Conservation (phyloP, 2,797 vertebrate species). For the Pseudomugil gertrudae region DNA sequence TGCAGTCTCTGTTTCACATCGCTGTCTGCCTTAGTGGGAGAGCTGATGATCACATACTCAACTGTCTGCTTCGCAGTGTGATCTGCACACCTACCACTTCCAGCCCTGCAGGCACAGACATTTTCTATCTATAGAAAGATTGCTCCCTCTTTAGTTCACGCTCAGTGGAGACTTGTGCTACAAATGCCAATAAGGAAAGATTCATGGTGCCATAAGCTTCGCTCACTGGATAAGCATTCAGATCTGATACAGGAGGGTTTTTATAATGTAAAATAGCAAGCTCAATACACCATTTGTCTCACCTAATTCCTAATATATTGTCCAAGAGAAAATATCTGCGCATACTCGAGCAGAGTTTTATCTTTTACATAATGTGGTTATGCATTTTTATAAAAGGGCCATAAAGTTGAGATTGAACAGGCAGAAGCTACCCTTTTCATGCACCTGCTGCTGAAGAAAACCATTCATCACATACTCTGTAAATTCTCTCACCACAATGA, state of each 20-base stretch:
- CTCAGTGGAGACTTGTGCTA: slow-evolving; percentile 36
- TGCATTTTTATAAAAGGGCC: slow-evolving; percentile 27
- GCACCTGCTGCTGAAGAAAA: slow-evolving; percentile 51
- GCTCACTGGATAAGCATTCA: slow-evolving; percentile 24
- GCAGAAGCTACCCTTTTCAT: slow-evolving; percentile 38
- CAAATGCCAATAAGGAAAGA: slow-evolving; percentile 50
- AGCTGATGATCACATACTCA: slow-evolving; percentile 55
- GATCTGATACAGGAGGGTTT: slow-evolving; percentile 25
- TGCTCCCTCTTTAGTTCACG: slow-evolving; percentile 39
- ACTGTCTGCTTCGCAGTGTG: slow-evolving; percentile 38
- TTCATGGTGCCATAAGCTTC: slow-evolving; percentile 28
- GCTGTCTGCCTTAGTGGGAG: slow-evolving; percentile 44
- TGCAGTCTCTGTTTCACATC: slow-evolving; percentile 47
- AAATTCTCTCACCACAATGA: slow-evolving; percentile 56
- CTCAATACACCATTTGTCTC: slow-evolving; percentile 52
- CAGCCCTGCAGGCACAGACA: slow-evolving; percentile 54
- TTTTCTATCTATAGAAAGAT: slow-evolving; percentile 52
- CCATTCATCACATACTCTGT: slow-evolving; percentile 57
- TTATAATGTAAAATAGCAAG: slow-evolving; percentile 29
- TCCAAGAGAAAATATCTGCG: slow-evolving; percentile 41
- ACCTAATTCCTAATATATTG: slow-evolving; percentile 32
- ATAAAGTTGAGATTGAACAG: slow-evolving; percentile 44
- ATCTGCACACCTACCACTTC: slow-evolving; percentile 48
- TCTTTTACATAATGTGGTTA: slow-evolving; percentile 28
- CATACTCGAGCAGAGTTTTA: slow-evolving; percentile 40